Conservation (phyloP, 2,113 vertebrate species). For the Xiphias gladius region DNA sequence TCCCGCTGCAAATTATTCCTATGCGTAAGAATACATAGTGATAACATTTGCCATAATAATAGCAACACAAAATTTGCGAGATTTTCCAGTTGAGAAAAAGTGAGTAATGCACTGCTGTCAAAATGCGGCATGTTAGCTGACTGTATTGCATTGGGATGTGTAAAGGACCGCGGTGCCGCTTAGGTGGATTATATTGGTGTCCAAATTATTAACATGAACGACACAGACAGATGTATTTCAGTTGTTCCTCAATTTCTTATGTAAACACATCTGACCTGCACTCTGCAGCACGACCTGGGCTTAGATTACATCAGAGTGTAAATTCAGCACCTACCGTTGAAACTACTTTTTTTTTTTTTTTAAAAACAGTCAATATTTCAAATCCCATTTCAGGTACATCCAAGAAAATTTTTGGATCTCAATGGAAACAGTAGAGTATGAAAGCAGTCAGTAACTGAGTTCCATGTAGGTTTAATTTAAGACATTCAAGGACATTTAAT, state of each 20-base stretch:
- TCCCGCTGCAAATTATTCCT: slow-evolving; percentile 7
- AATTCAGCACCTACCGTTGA: neutral
- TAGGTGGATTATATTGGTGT: neutral
- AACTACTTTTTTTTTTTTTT: neutral
- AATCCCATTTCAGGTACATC: neutral
- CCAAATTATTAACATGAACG: slow-evolving; percentile 11
- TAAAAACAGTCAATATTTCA: too few species aligned
- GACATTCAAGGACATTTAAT: neutral
- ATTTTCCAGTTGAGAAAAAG: slow-evolving; percentile 15
- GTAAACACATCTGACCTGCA: neutral
- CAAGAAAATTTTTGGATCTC: neutral
- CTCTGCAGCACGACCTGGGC: too few species aligned
- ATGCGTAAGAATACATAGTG: neutral
- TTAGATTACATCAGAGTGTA: too few species aligned
- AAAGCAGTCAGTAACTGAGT: neutral
- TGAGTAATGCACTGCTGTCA: neutral
- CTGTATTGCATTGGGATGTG: neutral
- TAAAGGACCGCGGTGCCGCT: neutral
- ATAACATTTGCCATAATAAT: slow-evolving; percentile 14
- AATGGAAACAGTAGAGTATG: neutral
- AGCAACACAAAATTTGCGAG: slow-evolving; percentile 1
- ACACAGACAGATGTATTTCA: slow-evolving; percentile 11
- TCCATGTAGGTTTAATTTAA: neutral
- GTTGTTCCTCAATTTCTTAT: neutral
- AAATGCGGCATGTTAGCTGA: neutral